Conservation (phyloP, 2,888 invertebrate species). For the Eulithis testata region DNA sequence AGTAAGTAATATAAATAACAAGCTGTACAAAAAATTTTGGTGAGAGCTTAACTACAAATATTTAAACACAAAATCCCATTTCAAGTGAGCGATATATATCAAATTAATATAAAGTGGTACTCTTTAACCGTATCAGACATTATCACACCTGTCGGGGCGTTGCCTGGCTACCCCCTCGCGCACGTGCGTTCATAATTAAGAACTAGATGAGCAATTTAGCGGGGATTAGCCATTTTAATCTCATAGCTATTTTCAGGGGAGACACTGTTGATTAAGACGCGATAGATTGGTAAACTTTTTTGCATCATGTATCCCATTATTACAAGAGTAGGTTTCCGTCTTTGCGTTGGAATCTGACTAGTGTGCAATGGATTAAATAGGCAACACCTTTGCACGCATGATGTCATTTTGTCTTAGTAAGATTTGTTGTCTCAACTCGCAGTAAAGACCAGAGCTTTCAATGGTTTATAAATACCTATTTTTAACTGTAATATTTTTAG, state of each 20-base stretch:
- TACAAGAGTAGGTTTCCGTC: too few species aligned
- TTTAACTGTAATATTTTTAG: too few species aligned
- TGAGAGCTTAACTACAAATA: background rate
- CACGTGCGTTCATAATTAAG: conserved; percentile 69
- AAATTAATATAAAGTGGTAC: conserved; percentile 31
- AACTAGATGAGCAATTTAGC: conserved; percentile 74
- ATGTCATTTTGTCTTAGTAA: too few species aligned
- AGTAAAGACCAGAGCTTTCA: too few species aligned
- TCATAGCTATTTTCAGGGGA: conserved; percentile 51
- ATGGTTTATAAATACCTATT: too few species aligned
- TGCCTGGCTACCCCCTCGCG: conserved; percentile 64
- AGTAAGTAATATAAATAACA: too few species aligned
- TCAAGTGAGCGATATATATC: conserved; percentile 24
- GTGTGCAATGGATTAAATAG: too few species aligned
- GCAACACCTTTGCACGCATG: too few species aligned
- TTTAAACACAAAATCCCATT: background rate
- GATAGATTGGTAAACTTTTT: background rate
- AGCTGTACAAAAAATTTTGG: too few species aligned
- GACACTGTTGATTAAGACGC: conserved; percentile 37
- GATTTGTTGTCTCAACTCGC: too few species aligned
- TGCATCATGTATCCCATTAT: too few species aligned
- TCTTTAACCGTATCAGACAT: conserved; percentile 31
- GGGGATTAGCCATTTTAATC: conserved; percentile 73
- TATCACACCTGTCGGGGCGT: conserved; percentile 53
- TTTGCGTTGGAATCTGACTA: too few species aligned